Percentiles rank a stretch among this genome's conserved stretches.
Evolutionary conservation across 2,888 invertebrate species (phyloP).

Genomic region (Parnassius apollo): DNA sequence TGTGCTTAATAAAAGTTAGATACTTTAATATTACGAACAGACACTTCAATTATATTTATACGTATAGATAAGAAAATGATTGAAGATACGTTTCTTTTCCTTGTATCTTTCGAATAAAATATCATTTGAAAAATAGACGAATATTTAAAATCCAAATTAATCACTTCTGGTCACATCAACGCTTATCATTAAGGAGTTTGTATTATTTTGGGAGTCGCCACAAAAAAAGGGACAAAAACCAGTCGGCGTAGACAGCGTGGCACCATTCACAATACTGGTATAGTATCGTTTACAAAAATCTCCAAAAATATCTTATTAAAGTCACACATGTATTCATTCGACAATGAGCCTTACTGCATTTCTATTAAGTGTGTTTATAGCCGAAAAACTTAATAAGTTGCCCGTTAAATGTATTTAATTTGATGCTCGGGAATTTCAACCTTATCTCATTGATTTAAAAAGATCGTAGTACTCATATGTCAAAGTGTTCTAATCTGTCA

Average conservation of each 20-base stretch:
- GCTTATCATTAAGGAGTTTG: constrained; percentile 12
- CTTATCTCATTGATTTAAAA: neutral
- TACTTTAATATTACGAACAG: too few relatives aligned
- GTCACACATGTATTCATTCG: neutral
- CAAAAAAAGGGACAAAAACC: constrained; percentile 18
- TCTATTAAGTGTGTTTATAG: neutral
- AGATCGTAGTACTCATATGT: constrained; percentile 29
- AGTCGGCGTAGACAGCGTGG: constrained; percentile 21
- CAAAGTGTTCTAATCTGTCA: constrained; percentile 71
- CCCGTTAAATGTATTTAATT: neutral
- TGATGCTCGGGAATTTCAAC: neutral
- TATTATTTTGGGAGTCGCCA: constrained; percentile 19
- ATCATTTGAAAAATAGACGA: neutral
- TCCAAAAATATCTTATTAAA: constrained; percentile 9
- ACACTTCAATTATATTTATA: too few relatives aligned
- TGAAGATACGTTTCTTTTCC: too few relatives aligned
- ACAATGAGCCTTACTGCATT: neutral
- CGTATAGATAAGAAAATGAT: too few relatives aligned
- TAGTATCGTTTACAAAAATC: constrained; percentile 8
- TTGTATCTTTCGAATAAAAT: neutral
- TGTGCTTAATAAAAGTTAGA: too few relatives aligned
- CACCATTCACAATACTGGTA: constrained; percentile 2
- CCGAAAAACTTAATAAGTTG: neutral
- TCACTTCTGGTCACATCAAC: constrained; percentile 17
- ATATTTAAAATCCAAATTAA: constrained; percentile 9